Percentiles rank a stretch among this genome's conserved stretches.
phyloP scores from a whole-genome alignment of 2,888 invertebrate genomes.

The Alsophila aescularia region DNA sequence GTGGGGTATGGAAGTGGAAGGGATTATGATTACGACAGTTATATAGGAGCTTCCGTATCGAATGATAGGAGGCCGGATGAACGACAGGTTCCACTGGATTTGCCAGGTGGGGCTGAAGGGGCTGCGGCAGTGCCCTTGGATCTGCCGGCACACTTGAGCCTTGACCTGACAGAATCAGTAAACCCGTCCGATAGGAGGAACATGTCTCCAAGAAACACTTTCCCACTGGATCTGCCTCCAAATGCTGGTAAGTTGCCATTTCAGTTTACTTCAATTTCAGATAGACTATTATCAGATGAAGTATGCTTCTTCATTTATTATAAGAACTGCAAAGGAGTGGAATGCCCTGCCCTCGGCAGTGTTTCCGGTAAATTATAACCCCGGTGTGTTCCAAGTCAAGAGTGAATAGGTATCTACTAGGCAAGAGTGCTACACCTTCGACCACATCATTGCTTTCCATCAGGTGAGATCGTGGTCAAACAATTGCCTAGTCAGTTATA shows the following conservation, averaged over 20 bases:
- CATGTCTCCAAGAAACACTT: slow-evolving; percentile 70
- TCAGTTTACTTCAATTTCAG: no score
- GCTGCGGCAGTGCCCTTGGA: slow-evolving; percentile 67
- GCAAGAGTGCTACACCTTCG: no score
- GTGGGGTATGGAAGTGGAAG: slow-evolving; percentile 55
- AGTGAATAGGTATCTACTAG: no score
- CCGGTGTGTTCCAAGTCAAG: no score
- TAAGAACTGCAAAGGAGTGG: no score
- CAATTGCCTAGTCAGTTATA: no score
- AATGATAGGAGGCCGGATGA: slow-evolving; percentile 56
- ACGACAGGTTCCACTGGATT: slow-evolving; percentile 66
- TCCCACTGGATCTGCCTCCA: slow-evolving; percentile 76
- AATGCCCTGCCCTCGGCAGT: no score
- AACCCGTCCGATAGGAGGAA: slow-evolving; percentile 76
- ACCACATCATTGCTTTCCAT: no score
- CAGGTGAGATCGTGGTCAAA: no score
- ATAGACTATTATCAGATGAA: no score
- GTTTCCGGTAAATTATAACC: no score
- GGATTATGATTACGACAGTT: slow-evolving; percentile 69
- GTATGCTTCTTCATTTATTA: no score
- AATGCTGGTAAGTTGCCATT: slow-evolving; percentile 67
- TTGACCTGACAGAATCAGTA: slow-evolving; percentile 79
- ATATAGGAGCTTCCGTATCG: slow-evolving; percentile 66
- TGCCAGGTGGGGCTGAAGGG: slow-evolving; percentile 67
- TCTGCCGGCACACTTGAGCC: slow-evolving; percentile 68